Conservation (phyloP, 2,888 invertebrate species). For the Drosophila austrosaltans region DNA sequence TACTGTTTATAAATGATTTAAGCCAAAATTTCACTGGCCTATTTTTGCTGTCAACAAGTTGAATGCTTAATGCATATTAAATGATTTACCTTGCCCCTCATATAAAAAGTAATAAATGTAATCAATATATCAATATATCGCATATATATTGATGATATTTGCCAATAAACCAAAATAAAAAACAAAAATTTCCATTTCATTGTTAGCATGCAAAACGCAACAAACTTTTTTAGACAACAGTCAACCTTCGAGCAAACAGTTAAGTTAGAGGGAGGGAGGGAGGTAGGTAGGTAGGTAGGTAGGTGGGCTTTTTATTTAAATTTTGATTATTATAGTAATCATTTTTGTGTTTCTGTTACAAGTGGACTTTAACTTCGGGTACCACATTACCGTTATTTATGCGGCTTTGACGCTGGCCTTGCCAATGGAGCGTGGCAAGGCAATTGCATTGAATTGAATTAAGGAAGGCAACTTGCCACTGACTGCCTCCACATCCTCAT, state of each 20-base stretch:
- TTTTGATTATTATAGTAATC: conserved; percentile 10
- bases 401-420: conserved; percentile 29
- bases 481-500: conserved; percentile 4
- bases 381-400: conserved; percentile 50
- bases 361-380: conserved; percentile 25
- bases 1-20: conserved; percentile 6
- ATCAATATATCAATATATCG: background rate
- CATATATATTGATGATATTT: conserved; percentile 29
- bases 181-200: conserved; percentile 42
- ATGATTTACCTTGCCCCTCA: conserved; percentile 44
- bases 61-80: conserved; percentile 55
- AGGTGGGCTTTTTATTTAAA: conserved; percentile 8
- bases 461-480: background rate
- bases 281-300: conserved; percentile 22
- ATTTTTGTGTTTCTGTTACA: background rate
- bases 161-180: conserved; percentile 43
- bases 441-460: conserved; percentile 26
- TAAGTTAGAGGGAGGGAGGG: background rate
- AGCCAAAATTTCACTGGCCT: conserved; percentile 39
- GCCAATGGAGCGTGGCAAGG: conserved; percentile 20
- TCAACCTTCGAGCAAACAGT: conserved; percentile 39
- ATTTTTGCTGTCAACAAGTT: conserved; percentile 32
- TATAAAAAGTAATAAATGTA: conserved; percentile 16
- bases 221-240: conserved; percentile 44
- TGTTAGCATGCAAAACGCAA: conserved; percentile 55